Evolutionary conservation across 92 coral and sea anemone species (phyloP), one percentile per base, ranked within the genome.

Genomic region (Nematostella vectensis): DNA sequence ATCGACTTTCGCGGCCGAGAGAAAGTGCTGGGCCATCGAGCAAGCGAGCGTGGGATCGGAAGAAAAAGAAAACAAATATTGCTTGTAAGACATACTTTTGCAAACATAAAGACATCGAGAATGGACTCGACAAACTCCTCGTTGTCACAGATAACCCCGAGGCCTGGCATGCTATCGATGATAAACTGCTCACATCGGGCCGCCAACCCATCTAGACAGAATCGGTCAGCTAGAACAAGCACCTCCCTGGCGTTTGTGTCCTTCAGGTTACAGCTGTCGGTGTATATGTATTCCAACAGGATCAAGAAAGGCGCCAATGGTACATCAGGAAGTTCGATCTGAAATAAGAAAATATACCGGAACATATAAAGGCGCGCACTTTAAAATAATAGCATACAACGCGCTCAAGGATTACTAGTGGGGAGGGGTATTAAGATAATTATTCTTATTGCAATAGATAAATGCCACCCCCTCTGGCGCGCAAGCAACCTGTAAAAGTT

Each of bases 281-380:
- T 64, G 74, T 78, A 78, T 10, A 78, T 57, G 33, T 63, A 78
- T 31, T 71, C 74, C 40, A 78, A 28, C 48, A 78, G 50, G 1
- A 62, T 65, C 47, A 74, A 44, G 40, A 78, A 78, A 59, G 52
- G 47, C n/a, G 31, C 36, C 61, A 53, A 48, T 33, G 62, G 50
- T 25, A 70, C 72, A 19, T 62, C 79, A 11, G 24, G 79, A 13
- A 78, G 70, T 2, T 29, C 54, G 3, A 78, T 44, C 84, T 78
- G 68, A 15, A 50, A 31, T 0, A 59, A 21, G 1, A 0, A 40
- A 50, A 33, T 29, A 44, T 21, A 10, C 0, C n/a, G 16, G 22
- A 31, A n/a, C n/a, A 20, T 6, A 43, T 6, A 2, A 20, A 10
- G 19, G 6, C n/a, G n/a, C 15, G 51, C 51, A 4, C 16, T 25